phyloP scores from a whole-genome alignment of 2,888 invertebrate genomes.

The Amphimallon solstitiale region DNA sequence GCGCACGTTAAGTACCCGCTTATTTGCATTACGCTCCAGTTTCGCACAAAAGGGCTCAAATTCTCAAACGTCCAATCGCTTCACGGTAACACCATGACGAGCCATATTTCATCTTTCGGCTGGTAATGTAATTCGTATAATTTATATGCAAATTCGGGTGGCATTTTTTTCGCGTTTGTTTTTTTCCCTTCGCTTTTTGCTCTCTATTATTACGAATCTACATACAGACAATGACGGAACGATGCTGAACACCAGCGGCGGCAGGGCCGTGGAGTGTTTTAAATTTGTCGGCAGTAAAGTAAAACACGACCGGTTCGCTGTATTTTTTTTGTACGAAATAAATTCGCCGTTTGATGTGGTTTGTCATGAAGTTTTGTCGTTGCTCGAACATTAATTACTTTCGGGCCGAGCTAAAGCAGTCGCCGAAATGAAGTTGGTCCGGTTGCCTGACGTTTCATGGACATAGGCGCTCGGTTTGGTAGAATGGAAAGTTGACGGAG shows the following conservation, averaged over 20 bases:
- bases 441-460: background rate
- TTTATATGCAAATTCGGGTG: slow-evolving; percentile 38
- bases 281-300: background rate
- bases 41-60: slow-evolving; percentile 11
- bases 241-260: background rate
- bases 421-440: background rate
- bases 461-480: background rate
- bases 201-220: slow-evolving; percentile 28
- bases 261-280: background rate
- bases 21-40: slow-evolving; percentile 24
- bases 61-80: slow-evolving; percentile 20
- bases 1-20: slow-evolving; percentile 18
- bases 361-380: slow-evolving; percentile 51
- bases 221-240: background rate
- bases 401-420: slow-evolving; percentile 5
- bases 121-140: slow-evolving; percentile 31
- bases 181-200: background rate
- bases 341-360: slow-evolving; percentile 53
- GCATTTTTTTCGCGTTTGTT: background rate
- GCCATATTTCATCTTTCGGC: slow-evolving; percentile 31
- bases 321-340: slow-evolving; percentile 42
- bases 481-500: too few relatives aligned
- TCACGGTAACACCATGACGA: slow-evolving; percentile 19
- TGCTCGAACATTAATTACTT: slow-evolving; percentile 50
- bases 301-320: too few relatives aligned